A percentile compares a stretch with the other conserved stretches of the same genome.
These are phyloP conservation scores for Hybognathus amarus DNA, from an alignment of 2,797 vertebrate genomes.

Conservation along the genomic window DNA sequence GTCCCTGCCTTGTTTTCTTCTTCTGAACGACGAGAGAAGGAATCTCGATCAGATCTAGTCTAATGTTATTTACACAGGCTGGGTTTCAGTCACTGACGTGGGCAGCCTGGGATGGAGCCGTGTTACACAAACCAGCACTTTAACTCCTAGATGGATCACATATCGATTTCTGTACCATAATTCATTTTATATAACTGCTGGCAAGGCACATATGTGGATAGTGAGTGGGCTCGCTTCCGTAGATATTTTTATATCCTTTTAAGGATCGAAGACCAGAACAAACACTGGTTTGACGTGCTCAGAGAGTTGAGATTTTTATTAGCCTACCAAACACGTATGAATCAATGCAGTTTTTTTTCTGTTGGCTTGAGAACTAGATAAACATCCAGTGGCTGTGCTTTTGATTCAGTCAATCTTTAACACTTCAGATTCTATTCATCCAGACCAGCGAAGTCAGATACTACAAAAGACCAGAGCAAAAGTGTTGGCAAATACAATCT, in stretches of 20 bases:
- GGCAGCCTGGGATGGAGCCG: slow-evolving; percentile 6
- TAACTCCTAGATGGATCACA: slow-evolving; percentile 25
- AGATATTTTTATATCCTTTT: slow-evolving; percentile 12
- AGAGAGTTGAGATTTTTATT: slow-evolving; percentile 23
- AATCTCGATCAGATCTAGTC: background rate
- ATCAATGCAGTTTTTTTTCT: slow-evolving; percentile 9
- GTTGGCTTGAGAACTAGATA: background rate
- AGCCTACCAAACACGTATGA: slow-evolving; percentile 14
- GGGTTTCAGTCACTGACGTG: slow-evolving; percentile 20
- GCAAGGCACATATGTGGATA: slow-evolving; percentile 8
- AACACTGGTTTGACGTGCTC: slow-evolving; percentile 26
- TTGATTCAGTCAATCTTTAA: slow-evolving; percentile 30
- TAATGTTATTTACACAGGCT: slow-evolving; percentile 11
- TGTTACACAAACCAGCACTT: slow-evolving; percentile 32
- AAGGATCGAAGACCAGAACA: slow-evolving; percentile 9
- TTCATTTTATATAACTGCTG: slow-evolving; percentile 33
- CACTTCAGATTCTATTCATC: background rate
- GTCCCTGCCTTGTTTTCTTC: background rate
- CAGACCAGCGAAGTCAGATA: background rate
- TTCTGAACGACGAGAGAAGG: background rate
- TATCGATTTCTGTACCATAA: slow-evolving; percentile 30
- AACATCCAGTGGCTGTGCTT: slow-evolving; percentile 16
- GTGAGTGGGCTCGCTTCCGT: background rate
- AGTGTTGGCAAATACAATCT: background rate
- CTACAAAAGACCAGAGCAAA: background rate